Evolutionary conservation across 2,797 vertebrate genomes (phyloP).

Genomic region (Scolopax bukidnonensis): DNA sequence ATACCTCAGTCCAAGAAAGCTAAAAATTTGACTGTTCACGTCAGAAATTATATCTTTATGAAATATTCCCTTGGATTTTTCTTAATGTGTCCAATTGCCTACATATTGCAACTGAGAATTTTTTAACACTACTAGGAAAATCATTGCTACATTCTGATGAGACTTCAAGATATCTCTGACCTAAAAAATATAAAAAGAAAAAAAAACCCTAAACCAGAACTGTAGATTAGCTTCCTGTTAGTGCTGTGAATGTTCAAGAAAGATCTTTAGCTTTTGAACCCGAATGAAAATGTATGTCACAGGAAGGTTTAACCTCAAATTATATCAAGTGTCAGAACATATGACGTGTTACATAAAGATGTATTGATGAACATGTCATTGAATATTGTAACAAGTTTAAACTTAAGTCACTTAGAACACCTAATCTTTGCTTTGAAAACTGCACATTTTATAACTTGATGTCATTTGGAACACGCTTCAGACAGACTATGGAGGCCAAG

Average conservation of each 20-base stretch:
- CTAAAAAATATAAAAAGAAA: not conserved
- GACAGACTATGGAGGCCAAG: not conserved
- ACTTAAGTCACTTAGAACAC: not conserved
- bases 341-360: not conserved
- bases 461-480: not conserved
- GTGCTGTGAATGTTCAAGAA: not conserved
- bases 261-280: not conserved
- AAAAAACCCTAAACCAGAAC: not conserved
- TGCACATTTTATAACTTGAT: not conserved
- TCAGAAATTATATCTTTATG: not conserved
- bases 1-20: not conserved
- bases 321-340: not conserved
- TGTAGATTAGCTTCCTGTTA: not conserved
- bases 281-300: not conserved
- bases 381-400: not conserved
- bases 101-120: not conserved
- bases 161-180: not conserved
- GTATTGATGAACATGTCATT: accelerated
- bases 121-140: not conserved
- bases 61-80: not conserved
- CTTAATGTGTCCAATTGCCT: not conserved
- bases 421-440: not conserved
- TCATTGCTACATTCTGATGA: not conserved
- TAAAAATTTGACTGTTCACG: not conserved
- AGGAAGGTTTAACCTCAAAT: not conserved